These are phyloP conservation scores for Eilema caniola DNA, from an alignment of 2,888 invertebrate genomes.

Conservation along the genomic window DNA sequence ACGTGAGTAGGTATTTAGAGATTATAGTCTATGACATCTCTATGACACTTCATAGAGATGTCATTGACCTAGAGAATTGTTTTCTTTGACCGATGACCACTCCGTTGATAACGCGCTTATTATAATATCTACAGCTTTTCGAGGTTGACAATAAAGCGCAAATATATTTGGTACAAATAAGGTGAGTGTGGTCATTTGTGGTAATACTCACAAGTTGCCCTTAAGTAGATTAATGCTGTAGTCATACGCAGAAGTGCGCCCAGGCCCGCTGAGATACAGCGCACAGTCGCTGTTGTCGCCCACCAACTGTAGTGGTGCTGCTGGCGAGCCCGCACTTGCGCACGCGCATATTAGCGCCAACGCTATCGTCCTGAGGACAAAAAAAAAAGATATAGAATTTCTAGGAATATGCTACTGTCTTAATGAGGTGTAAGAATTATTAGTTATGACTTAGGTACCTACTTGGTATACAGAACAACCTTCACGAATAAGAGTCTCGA, in stretches of 20 bases:
- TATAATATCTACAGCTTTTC: too few relatives aligned
- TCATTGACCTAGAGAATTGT: too few relatives aligned
- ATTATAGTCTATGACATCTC: too few relatives aligned
- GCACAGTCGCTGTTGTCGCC: slow-evolving; percentile 90
- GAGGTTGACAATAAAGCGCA: too few relatives aligned
- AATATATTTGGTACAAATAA: too few relatives aligned
- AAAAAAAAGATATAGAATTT: background rate
- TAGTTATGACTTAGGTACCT: background rate
- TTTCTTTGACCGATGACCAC: too few relatives aligned
- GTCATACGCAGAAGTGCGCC: slow-evolving; percentile 93
- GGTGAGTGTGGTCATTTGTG: too few relatives aligned
- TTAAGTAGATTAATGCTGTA: slow-evolving; percentile 94
- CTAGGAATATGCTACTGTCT: background rate
- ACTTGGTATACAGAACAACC: background rate
- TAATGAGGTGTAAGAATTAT: background rate
- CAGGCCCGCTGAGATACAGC: slow-evolving; percentile 91
- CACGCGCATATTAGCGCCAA: slow-evolving; percentile 73
- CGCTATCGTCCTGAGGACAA: slow-evolving; percentile 72
- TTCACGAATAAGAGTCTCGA: background rate
- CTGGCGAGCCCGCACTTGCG: slow-evolving; percentile 60
- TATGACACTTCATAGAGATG: too few relatives aligned
- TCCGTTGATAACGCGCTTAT: too few relatives aligned
- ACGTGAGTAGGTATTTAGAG: too few relatives aligned
- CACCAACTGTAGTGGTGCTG: slow-evolving; percentile 62
- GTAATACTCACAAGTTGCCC: slow-evolving; percentile 91